These are phyloP conservation scores for Atrichornis clamosus DNA, from an alignment of 2,113 vertebrate species.

Conservation along the genomic window DNA sequence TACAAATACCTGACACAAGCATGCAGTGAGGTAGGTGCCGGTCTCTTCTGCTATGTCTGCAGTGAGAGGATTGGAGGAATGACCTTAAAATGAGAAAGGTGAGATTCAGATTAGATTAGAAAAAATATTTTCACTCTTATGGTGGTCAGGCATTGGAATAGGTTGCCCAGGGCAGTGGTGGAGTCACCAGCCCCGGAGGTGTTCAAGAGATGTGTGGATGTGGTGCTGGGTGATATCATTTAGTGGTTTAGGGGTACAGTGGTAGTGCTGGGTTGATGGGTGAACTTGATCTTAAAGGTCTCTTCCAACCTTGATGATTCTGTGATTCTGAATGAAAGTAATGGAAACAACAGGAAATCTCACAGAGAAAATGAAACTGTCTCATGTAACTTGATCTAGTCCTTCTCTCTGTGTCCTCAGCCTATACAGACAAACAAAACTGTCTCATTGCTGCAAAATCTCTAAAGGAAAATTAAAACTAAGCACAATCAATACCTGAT, in stretches of 20 bases:
- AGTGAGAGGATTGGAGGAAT: not conserved
- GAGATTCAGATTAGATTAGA: not conserved
- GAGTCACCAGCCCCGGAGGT: not conserved
- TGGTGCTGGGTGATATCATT: not conserved
- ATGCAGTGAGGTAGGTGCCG: not conserved
- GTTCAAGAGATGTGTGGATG: not conserved
- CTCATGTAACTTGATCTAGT: not conserved
- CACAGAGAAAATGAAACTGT: not conserved
- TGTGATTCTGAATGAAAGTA: not conserved
- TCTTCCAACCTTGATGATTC: not conserved
- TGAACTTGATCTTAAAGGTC: not conserved
- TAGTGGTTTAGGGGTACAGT: not conserved
- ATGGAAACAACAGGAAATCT: not conserved
- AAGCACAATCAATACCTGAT: not conserved
- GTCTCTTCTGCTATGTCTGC: not conserved
- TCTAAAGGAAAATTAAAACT: not conserved
- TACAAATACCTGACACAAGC: not conserved
- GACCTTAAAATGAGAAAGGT: not conserved
- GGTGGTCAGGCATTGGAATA: not conserved
- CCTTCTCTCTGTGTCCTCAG: not conserved
- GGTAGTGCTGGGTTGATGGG: not conserved
- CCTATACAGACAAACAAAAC: not conserved
- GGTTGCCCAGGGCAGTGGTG: not conserved
- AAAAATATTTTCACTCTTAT: not conserved
- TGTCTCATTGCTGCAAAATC: not conserved